phyloP scores from a whole-genome alignment of 1,140 invertebrate species.

The Trissolcus basalis region DNA sequence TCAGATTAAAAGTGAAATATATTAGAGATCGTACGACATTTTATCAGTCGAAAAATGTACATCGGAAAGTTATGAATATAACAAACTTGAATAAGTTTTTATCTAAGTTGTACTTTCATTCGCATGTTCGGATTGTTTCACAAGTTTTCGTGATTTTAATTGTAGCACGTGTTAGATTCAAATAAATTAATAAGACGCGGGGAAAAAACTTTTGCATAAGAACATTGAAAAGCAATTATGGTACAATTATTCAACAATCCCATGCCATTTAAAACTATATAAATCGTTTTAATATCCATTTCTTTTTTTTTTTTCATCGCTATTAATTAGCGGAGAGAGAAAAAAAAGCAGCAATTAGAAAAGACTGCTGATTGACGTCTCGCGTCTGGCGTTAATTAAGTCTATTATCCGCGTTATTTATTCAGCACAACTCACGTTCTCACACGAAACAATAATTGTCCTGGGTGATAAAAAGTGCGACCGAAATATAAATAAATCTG shows the following conservation, averaged over 20 bases:
- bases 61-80: no score
- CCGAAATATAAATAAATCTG: conserved; percentile 48
- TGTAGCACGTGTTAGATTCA: no score
- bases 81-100: no score
- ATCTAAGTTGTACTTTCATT: no score
- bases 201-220: no score
- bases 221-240: conserved; percentile 15
- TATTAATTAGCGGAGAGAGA: conserved; percentile 12
- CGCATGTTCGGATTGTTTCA: no score
- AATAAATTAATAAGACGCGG: no score
- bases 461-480: conserved; percentile 6
- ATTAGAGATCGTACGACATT: no score
- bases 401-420: conserved; percentile 42
- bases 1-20: no score
- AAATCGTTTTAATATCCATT: not conserved
- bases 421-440: conserved; percentile 30
- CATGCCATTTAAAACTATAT: conserved; percentile 1
- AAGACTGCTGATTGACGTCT: conserved; percentile 30
- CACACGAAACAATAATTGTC: conserved; percentile 37
- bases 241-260: not conserved
- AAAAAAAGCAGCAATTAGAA: no score
- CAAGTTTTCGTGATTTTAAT: no score
- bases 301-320: not conserved
- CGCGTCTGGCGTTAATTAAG: conserved; percentile 32
- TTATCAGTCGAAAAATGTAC: no score